These are phyloP conservation scores for Pentalonia nigronervosa DNA, from an alignment of 1,140 invertebrate species.

Conservation along the genomic window DNA sequence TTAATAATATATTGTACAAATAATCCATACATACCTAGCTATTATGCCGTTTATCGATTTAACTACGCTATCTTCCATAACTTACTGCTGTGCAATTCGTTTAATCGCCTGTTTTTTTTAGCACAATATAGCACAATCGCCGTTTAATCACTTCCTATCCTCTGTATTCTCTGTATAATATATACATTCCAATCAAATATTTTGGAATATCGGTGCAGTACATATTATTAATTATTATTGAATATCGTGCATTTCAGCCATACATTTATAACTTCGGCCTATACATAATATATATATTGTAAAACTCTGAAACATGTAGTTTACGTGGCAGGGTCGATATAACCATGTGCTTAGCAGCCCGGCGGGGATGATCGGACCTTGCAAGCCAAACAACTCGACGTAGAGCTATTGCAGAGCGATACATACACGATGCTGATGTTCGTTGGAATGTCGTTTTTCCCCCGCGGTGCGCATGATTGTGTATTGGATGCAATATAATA, in stretches of 20 bases:
- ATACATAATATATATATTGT: background rate
- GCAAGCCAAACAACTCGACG: background rate
- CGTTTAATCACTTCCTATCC: background rate
- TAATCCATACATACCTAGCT: background rate
- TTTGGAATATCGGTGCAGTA: background rate
- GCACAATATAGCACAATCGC: background rate
- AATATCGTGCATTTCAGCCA: background rate
- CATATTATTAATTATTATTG: background rate
- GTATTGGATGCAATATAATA: background rate
- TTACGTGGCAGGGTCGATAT: background rate
- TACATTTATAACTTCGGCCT: background rate
- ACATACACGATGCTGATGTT: background rate
- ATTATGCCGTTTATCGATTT: background rate
- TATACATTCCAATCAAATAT: background rate
- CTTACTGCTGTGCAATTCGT: background rate
- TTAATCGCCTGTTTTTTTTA: background rate
- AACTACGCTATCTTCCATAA: background rate
- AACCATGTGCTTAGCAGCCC: background rate
- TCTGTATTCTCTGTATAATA: background rate
- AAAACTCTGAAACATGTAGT: background rate
- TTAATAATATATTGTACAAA: background rate
- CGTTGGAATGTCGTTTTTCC: background rate
- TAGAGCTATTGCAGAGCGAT: background rate
- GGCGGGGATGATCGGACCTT: no score
- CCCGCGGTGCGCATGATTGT: background rate